Conservation (phyloP, 1,140 invertebrate genomes). For the Drosophila kurseongensis region DNA sequence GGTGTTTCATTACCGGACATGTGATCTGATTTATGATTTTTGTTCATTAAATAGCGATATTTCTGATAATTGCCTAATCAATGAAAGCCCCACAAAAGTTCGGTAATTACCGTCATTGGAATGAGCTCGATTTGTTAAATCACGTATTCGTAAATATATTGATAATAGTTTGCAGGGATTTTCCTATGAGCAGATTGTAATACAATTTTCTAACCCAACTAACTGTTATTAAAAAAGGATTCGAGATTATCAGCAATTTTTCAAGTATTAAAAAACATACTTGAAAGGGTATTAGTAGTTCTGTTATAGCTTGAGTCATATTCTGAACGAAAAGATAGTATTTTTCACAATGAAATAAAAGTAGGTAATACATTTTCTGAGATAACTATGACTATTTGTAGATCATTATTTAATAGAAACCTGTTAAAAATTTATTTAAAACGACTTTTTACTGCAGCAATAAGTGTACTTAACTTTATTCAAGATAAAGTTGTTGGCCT, state of each 20-base stretch:
- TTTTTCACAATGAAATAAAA: too few species aligned
- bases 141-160: not conserved
- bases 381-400: not conserved
- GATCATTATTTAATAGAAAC: too few species aligned
- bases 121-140: conserved; percentile 8
- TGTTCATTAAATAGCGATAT: conserved; percentile 48
- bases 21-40: conserved; percentile 59
- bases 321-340: too few species aligned
- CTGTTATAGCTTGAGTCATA: not conserved
- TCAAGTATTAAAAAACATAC: conserved; percentile 4
- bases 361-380: not conserved
- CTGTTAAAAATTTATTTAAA: too few species aligned
- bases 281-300: not conserved
- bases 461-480: conserved; percentile 1
- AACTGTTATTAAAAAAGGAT: not conserved
- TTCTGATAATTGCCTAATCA: conserved; percentile 62
- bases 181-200: not conserved
- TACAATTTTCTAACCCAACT: not conserved
- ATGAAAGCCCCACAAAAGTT: conserved; percentile 29
- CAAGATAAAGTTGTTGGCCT: not conserved
- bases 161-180: conserved; percentile 2
- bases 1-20: conserved; percentile 38
- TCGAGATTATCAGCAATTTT: conserved; percentile 2
- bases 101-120: conserved; percentile 25
- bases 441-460: not conserved